Evolutionary conservation across 2,797 vertebrate genomes (phyloP), one percentile per base, ranked within the genome.

Genomic region (Sus cebifrons): DNA sequence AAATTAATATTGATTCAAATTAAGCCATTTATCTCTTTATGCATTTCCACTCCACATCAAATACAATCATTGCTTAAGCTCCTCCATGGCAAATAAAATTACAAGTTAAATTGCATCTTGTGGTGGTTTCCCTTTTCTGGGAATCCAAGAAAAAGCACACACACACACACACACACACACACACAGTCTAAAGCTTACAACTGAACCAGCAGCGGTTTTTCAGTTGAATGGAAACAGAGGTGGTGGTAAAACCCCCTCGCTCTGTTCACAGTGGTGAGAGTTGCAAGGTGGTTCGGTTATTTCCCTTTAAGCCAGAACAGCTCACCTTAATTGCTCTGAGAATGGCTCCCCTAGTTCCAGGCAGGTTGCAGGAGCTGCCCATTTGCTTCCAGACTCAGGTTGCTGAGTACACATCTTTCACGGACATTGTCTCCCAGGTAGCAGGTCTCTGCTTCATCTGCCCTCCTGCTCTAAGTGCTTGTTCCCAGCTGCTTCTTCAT

Each of bases 1-100:
- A 98, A 99, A 98, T 99, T 98, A 98, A 98, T 98, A 99, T 99
- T 96, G 98, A 99, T 98, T 98, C 98, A 97, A 98, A 99, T 98
- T 98, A 98, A 98, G 97, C 96, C 97, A 96, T 98, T 99, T 98
- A 98, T 98, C 98, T 98, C 98, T 97, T 97, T 96, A 97, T 97
- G 96, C 95, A 97, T 98, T 98, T 98, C 81, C 5, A 78, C 96
- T 96, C 93, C 95, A 78, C 98, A 93, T 98, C 97, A 98, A 95
- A 98, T 86, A 97, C 95, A 97, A 92, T 98, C 97, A 97, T 78
- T 86, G 97, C 97, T 94, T n/a, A 90, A 91, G 94, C 93, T 94
- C 81, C 91, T 96, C 96, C 73, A 52, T 40, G 23, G 86, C 96
- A 97, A 98, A 98, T 94, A 97, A 73, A 95, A 98, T 96, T 94